phyloP scores from a whole-genome alignment of 2,797 vertebrate genomes.

The Gallirallus australis region DNA sequence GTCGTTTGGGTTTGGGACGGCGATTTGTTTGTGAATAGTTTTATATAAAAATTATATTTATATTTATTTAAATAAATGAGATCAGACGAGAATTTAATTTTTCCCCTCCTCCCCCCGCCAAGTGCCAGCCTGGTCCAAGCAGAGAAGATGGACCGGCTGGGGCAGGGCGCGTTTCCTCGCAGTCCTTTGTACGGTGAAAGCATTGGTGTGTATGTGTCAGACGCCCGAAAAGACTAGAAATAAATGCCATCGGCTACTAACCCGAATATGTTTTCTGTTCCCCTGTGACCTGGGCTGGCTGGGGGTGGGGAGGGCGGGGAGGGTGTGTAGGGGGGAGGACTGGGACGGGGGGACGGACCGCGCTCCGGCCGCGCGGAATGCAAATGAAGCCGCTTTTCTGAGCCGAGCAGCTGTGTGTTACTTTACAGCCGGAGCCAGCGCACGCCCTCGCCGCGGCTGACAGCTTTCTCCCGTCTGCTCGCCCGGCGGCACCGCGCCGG shows the following conservation, averaged over 20 bases:
- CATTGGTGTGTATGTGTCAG: neutral
- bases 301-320: neutral
- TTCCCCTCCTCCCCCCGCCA: neutral
- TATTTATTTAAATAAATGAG: conserved; percentile 99
- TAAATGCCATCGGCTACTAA: conserved; percentile 35
- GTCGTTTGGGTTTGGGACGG: conserved; percentile 16
- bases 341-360: neutral
- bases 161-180: neutral
- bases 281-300: neutral
- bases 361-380: neutral
- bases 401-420: neutral
- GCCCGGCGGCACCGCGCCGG: neutral
- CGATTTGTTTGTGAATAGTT: conserved; percentile 85
- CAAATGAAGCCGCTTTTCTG: neutral
- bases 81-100: conserved; percentile 19
- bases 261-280: neutral
- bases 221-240: neutral
- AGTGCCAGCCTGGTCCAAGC: neutral
- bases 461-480: conserved; percentile 1
- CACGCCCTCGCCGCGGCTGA: neutral
- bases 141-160: neutral
- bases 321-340: neutral
- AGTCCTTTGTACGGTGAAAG: neutral
- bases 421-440: neutral
- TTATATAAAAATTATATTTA: conserved; percentile 92